phyloP scores from a whole-genome alignment of 2,888 invertebrate genomes.

The Callyntrura guangdongensis region DNA sequence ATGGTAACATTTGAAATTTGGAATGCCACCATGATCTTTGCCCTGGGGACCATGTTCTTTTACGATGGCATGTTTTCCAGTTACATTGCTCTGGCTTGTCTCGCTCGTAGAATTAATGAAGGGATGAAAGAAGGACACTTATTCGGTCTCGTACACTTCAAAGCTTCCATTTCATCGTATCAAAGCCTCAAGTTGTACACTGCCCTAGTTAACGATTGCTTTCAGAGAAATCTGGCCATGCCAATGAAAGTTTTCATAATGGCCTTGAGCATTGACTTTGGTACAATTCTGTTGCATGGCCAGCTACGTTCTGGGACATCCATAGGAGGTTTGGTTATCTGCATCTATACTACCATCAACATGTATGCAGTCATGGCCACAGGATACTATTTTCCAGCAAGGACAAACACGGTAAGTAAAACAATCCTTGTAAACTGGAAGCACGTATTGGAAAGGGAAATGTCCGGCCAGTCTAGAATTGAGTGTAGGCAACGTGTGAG shows the following conservation, averaged over 20 bases:
- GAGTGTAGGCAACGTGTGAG: neutral
- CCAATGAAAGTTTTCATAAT: neutral
- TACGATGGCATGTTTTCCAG: neutral
- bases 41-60: neutral
- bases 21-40: neutral
- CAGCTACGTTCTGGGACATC: neutral
- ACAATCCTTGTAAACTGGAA: neutral
- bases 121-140: neutral
- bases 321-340: neutral
- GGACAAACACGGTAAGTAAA: neutral
- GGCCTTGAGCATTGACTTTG: neutral
- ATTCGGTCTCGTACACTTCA: neutral
- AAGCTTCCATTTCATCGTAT: neutral
- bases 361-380: neutral
- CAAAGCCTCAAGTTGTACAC: neutral
- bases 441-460: neutral
- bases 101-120: neutral
- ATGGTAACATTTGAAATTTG: neutral
- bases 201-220: neutral
- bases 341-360: neutral
- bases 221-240: neutral
- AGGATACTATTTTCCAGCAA: neutral
- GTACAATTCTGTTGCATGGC: neutral
- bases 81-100: conserved; percentile 2
- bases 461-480: neutral